Conservation (phyloP, 2,113 vertebrate genomes). For the Lepisosteus osseus region DNA sequence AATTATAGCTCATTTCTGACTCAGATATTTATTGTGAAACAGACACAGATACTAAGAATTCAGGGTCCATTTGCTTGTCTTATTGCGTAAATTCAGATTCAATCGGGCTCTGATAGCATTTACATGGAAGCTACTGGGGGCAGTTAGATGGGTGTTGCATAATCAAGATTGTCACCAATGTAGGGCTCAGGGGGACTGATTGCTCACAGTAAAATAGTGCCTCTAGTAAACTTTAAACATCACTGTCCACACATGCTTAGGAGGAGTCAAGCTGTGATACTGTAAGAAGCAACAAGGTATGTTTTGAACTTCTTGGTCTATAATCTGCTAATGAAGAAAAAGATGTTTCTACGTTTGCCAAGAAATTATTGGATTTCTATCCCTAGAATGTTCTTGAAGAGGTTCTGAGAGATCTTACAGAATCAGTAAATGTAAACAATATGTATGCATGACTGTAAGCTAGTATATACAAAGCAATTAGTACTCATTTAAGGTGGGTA, state of each 20-base stretch:
- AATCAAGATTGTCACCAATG: slow-evolving; percentile 67
- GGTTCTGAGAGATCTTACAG: too few relatives aligned
- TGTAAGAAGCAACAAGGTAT: too few relatives aligned
- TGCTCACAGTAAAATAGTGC: slow-evolving; percentile 47
- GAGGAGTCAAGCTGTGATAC: slow-evolving; percentile 3
- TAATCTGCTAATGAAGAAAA: too few relatives aligned
- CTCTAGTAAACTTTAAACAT: slow-evolving; percentile 25
- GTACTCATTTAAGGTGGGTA: too few relatives aligned
- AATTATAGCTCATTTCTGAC: too few relatives aligned
- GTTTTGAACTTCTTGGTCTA: too few relatives aligned
- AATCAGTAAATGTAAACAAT: too few relatives aligned
- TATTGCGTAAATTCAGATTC: slow-evolving; percentile 22
- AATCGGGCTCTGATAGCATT: slow-evolving; percentile 22
- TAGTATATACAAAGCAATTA: too few relatives aligned
- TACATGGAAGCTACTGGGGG: slow-evolving; percentile 31
- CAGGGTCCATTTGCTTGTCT: slow-evolving; percentile 28
- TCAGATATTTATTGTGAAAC: slow-evolving; percentile 34
- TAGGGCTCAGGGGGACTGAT: slow-evolving; percentile 36
- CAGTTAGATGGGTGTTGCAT: slow-evolving; percentile 53
- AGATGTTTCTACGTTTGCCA: too few relatives aligned
- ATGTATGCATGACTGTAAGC: too few relatives aligned
- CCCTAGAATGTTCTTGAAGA: too few relatives aligned
- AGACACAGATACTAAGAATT: slow-evolving; percentile 8
- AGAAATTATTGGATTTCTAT: too few relatives aligned
- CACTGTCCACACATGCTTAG: slow-evolving; percentile 26